phyloP scores from a whole-genome alignment of 2,888 invertebrate species.

The Peribatodes rhomboidaria region DNA sequence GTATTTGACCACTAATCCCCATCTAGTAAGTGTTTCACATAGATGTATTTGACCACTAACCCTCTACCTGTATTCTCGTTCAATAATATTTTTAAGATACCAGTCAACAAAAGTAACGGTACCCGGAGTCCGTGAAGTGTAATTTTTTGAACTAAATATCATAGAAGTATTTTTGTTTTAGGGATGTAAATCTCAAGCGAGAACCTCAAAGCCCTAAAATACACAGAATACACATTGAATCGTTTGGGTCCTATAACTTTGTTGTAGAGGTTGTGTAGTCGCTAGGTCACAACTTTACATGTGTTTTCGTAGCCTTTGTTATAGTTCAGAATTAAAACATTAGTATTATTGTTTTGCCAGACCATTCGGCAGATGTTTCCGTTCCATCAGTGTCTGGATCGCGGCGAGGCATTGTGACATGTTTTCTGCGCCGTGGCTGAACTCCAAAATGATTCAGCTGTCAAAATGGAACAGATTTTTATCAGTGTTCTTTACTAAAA shows the following conservation, averaged over 20 bases:
- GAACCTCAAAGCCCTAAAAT: too few relatives aligned
- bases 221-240: too few relatives aligned
- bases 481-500: constrained; percentile 14
- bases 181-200: too few relatives aligned
- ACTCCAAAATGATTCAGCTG: constrained; percentile 50
- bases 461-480: constrained; percentile 34
- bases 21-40: too few relatives aligned
- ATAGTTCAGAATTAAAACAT: background rate
- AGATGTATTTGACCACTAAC: too few relatives aligned
- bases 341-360: constrained; percentile 32
- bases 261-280: background rate
- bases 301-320: background rate
- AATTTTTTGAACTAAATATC: too few relatives aligned
- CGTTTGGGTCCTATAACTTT: background rate
- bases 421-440: constrained; percentile 46
- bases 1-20: too few relatives aligned
- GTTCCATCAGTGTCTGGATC: constrained; percentile 36
- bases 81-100: too few relatives aligned
- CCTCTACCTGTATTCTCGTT: too few relatives aligned
- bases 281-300: background rate
- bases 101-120: too few relatives aligned
- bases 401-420: constrained; percentile 46
- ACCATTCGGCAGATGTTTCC: constrained; percentile 46
- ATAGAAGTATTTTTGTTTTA: too few relatives aligned
- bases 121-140: too few relatives aligned